Base-by-base conservation (phyloP, 2,797 vertebrate genomes). In the Coregonus ussuriensis region DNA sequence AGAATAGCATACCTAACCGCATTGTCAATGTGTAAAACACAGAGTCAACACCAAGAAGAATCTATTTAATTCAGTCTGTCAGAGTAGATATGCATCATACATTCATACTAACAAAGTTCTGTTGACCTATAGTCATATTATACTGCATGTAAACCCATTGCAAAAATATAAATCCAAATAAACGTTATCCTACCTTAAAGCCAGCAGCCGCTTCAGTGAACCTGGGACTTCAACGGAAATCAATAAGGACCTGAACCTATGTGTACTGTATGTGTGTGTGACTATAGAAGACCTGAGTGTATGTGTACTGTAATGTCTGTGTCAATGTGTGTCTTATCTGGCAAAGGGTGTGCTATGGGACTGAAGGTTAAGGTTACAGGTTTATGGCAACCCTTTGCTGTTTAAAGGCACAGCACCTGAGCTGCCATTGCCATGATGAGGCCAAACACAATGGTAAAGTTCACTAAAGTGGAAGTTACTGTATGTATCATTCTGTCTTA, bases 191-290 rank as follows among this genome's bases (percentile, higher is more conserved):
- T 62, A 62, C 18, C 56, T 62, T 18, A 1, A 62, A 62, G 56
- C 1, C 56, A 7, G 6, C 56, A n/a, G 56, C 56, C 56, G 4
- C 4, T 62, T 21, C 56, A 62, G 56, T 62, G n/a, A 62, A n/a
- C n/a, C 56, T 62, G n/a, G 56, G n/a, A 62, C 56, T 54, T 54
- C 14, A 59, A 59, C n/a, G 56, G n/a, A 62, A 62, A 62, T 21
- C 56, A 62, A 62, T n/a, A 47, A 47, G 41, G 41, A 47, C 9
- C 41, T 47, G 41, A 47, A 47, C 41, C 41, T 47, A 7, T 6
- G n/a, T 56, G 56, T 52, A 72, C 76, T 76, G 66, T 75, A 31
- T 29, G 18, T 65, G 63, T 69, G 41, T 65, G 72, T 66, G 67
- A 62, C 9, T n/a, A 62, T n/a, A 62, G 56, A 62, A 62, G 6